Evolutionary conservation across 1,140 invertebrate genomes (phyloP).

Genomic region (Drosophila persimilis): DNA sequence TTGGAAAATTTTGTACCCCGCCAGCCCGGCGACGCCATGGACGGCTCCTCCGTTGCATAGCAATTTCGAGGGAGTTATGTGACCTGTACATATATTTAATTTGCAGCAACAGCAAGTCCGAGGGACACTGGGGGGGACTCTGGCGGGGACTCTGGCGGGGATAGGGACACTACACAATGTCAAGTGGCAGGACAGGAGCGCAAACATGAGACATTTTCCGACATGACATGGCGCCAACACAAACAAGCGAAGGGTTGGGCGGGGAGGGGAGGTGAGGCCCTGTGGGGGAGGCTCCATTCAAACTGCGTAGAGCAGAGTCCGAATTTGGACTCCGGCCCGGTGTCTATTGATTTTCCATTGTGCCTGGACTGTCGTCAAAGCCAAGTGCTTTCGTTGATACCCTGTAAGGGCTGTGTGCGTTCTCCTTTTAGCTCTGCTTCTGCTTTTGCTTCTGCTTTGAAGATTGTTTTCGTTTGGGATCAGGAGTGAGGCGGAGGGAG

Average conservation of each 20-base stretch:
- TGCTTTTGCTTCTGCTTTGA: conserved; percentile 4
- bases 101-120: conserved; percentile 42
- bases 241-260: conserved; percentile 2
- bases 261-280: neutral
- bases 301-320: conserved; percentile 55
- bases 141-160: neutral
- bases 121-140: conserved; percentile 3
- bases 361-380: conserved; percentile 27
- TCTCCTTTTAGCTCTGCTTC: neutral
- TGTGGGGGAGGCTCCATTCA: conserved; percentile 8
- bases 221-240: conserved; percentile 62
- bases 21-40: conserved; percentile 4
- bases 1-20: conserved; percentile 59
- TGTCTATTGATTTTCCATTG: conserved; percentile 51
- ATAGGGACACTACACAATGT: conserved; percentile 38
- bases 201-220: conserved; percentile 25
- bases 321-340: conserved; percentile 4
- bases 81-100: conserved; percentile 41
- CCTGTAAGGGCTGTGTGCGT: conserved; percentile 1
- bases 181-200: conserved; percentile 38
- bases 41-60: neutral
- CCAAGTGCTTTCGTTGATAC: conserved; percentile 38
- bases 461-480: conserved; percentile 11
- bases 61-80: conserved; percentile 8
- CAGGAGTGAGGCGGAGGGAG: neutral